Evolutionary conservation across 2,888 invertebrate species (phyloP).

Genomic region (Alsophila aescularia): DNA sequence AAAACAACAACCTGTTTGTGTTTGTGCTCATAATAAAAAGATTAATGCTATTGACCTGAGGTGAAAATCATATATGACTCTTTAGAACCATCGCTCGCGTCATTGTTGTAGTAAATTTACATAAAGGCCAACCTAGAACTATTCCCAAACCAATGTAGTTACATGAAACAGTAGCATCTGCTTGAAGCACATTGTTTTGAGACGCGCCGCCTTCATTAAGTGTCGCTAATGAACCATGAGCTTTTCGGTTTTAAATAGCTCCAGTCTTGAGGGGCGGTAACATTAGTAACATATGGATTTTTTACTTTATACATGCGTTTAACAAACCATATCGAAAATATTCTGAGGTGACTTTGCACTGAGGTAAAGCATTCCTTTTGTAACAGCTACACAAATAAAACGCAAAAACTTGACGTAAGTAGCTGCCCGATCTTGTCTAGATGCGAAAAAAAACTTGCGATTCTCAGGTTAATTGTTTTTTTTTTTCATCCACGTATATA

Average conservation of each 20-base stretch:
- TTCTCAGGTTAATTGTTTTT: conserved; percentile 54
- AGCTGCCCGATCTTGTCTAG: conserved; percentile 46
- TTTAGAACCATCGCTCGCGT: too few relatives aligned
- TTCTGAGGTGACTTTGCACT: conserved; percentile 66
- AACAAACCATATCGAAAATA: conserved; percentile 72
- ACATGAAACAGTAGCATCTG: conserved; percentile 45
- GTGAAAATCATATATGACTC: too few relatives aligned
- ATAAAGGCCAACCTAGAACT: too few relatives aligned
- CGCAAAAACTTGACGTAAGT: conserved; percentile 45
- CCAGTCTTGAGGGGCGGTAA: conserved; percentile 70
- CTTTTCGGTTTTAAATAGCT: conserved; percentile 81
- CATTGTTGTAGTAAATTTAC: too few relatives aligned
- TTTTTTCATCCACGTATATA: conserved; percentile 48
- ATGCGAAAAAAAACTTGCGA: conserved; percentile 47
- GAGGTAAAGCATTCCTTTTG: conserved; percentile 44
- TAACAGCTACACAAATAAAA: conserved; percentile 38
- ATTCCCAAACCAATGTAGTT: conserved; percentile 2
- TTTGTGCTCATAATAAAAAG: too few relatives aligned
- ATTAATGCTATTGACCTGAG: too few relatives aligned
- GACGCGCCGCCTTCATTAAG: conserved; percentile 80
- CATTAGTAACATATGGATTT: conserved; percentile 62
- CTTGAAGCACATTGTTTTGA: conserved; percentile 62
- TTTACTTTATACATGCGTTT: conserved; percentile 70
- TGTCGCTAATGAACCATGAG: conserved; percentile 82
- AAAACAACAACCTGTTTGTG: too few relatives aligned